Evolutionary conservation across 1,140 invertebrate species (phyloP), one percentile per base, ranked within the genome.

Genomic region (Radopholus similis): DNA sequence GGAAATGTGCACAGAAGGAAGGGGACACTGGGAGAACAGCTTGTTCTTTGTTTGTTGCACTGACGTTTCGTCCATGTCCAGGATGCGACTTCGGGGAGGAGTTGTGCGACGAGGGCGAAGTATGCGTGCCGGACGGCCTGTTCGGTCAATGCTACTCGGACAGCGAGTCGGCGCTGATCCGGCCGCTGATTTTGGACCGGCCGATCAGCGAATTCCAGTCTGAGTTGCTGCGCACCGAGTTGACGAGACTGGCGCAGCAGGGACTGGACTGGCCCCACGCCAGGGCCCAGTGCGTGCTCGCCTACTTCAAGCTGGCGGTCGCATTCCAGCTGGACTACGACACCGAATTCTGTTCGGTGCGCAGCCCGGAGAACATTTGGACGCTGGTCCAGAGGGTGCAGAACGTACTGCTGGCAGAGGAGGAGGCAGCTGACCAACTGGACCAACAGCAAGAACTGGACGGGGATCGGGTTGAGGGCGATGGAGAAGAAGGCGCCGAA

Each of bases 61-160:
- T 6, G 38, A 8, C 2, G 18, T 9, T 18, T 60, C 44, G 32
- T 23, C 18, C 47, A 21, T 23, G 44, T 2, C 59, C 30, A 75
- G 73, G 73, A 58, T 75, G 73, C 42, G 51, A 49, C 40, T 59
- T 75, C 28, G 73, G 70, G 23, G 62, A 75, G n/a, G 56, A 68
- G 21, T 44, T 75, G 13, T 75, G 73, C 57, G 70, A 77, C 32
- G 2, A 21, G 15, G 49, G 49, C 9, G 73, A 75, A 56, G 34
- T 66, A 23, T 75, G 73, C 26, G 44, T 75, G 37, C 64, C 75
- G 63, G 74, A 76, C 60, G 74, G 74, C 15, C 54, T 76, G 9
- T 76, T 76, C 47, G 74, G 74, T 30, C 74, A 76, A 32, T 76
- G 74, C 60, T 77, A 72, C 55, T 44, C 67, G 32, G 66, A 71